Evolutionary conservation across 2,113 vertebrate genomes (phyloP), one percentile per base, ranked within the genome.

Genomic region (Pseudonaja textilis): DNA sequence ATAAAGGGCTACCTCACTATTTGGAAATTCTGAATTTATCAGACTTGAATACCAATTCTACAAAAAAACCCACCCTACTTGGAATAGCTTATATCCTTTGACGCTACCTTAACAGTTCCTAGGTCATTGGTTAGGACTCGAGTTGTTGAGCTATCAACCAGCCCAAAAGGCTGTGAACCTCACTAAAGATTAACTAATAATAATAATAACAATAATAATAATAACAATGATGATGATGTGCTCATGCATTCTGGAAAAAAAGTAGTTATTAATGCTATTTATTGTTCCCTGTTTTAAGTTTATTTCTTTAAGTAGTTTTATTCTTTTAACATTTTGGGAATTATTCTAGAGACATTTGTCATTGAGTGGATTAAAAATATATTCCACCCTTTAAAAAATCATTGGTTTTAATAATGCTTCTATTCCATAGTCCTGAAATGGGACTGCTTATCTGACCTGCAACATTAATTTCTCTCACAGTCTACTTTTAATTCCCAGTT

Each of bases 221-320:
- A 42, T 42, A 42, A 64, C 4, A 12, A 61, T 12, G 3, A 14
- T n/a, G 12, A 1, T 64, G 29, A 69, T 34, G 64, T 34, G 29
- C 64, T 74, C n/a, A 18, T 34, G 12, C 14, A 34, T 74, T 34
- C 64, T 74, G 92, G 85, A 93, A 94, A 95, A 94, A 92, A 93
- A 86, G 88, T 16, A 16, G 5, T 5, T 59, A 89, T 26, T 16
- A 39, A 74, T 7, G 5, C 16, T 74, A 74, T 20, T 20, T 74
- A 8, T 39, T 20, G 2, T 74, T 39, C 5, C 16, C n/a, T 7
- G 5, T 74, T 34, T 69, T 69, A 16, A 69, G 1, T n/a, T 74
- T 74, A 34, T 5, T 74, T 74, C n/a, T 74, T 74, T 34, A n/a
- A 69, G 11, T 69, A 69, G 4, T 69, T 69, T 34, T n/a, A n/a